Base-by-base conservation (phyloP, 2,797 vertebrate genomes). In the Phrynocephalus forsythii region DNA sequence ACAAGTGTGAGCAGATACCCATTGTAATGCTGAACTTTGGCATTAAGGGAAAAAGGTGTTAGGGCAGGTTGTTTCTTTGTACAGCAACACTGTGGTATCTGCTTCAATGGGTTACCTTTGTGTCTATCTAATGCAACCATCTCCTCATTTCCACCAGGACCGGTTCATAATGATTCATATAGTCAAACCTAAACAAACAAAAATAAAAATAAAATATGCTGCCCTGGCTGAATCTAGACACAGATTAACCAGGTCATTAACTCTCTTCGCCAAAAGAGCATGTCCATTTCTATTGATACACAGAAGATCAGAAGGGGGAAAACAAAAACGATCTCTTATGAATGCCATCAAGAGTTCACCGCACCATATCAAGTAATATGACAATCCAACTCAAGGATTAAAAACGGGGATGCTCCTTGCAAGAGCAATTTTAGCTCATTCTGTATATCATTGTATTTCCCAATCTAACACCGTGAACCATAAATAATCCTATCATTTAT, bases 401-500 rank as follows among this genome's bases (percentile, higher is more conserved):
- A 95, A 96, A 95, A 87, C 82, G 33, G 93, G 91, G 82, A 90
- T 93, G 89, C 60, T 91, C 92, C 92, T 93, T 91, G 86, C n/a
- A 82, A 95, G 93, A 93, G 94, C 84, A 87, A 90, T 92, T 93
- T 95, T 93, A 95, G 88, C 93, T 92, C 93, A 83, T 94, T 96
- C 92, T 94, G 93, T 92, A 48, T 94, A 95, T 95, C 95, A 93
- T 94, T 96, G 95, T 96, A 93, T 93, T 95, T 96, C 88, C 89
- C 93, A 95, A 95, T 96, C 96, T 96, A 95, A 94, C 95, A 95
- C 95, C 88, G 0, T 95, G 96, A 96, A 97, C 97, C 96, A 96
- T 96, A 97, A 97, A 97, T 97, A 97, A 97, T 97, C 95, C 96
- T 96, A 96, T 95, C 95, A 97, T 97, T 96, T 96, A 97, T 97